A percentile compares a stretch with the other conserved stretches of the same genome.
Evolutionary conservation across 2,113 vertebrate species (phyloP).

Genomic region (Nematolebias whitei): DNA sequence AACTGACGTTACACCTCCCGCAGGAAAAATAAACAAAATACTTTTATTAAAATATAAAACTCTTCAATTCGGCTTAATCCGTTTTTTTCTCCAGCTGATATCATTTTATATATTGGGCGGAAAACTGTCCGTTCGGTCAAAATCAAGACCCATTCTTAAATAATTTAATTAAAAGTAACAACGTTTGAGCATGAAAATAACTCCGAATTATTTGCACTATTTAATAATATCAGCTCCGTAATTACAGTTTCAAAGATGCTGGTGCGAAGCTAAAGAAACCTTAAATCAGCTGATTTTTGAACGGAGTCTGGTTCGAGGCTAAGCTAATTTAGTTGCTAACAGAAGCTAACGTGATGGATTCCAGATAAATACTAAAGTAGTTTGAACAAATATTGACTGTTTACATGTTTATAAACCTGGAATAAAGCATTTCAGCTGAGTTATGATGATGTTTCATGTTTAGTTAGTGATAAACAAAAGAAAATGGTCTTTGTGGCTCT

Average conservation of each 20-base stretch:
- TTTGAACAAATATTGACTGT: too few species aligned
- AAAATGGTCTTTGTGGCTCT: too few species aligned
- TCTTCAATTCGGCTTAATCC: neutral
- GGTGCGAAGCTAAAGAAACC: fast-evolving
- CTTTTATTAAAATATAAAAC: fast-evolving
- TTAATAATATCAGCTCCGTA: fast-evolving
- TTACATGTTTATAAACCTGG: neutral
- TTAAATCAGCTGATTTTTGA: neutral
- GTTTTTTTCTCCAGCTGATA: neutral
- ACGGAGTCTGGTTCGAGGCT: constrained; percentile 16
- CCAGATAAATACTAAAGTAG: neutral
- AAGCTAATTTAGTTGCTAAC: constrained; percentile 35
- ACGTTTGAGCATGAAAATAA: fast-evolving
- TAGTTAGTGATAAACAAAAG: too few species aligned
- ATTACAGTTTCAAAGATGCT: fast-evolving
- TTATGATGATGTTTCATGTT: neutral
- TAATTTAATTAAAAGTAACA: fast-evolving
- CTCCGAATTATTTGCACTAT: neutral
- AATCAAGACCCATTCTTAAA: neutral
- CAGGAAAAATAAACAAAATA: fast-evolving
- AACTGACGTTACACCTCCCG: fast-evolving
- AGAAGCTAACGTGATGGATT: constrained; percentile 13
- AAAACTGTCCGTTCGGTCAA: neutral
- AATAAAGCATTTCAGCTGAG: too few species aligned
- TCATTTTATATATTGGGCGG: too few species aligned